Percentiles rank a stretch among this genome's conserved stretches.
These are phyloP conservation scores for Brienomyrus longianalis DNA, from an alignment of 2,113 vertebrate genomes.

Conservation along the genomic window DNA sequence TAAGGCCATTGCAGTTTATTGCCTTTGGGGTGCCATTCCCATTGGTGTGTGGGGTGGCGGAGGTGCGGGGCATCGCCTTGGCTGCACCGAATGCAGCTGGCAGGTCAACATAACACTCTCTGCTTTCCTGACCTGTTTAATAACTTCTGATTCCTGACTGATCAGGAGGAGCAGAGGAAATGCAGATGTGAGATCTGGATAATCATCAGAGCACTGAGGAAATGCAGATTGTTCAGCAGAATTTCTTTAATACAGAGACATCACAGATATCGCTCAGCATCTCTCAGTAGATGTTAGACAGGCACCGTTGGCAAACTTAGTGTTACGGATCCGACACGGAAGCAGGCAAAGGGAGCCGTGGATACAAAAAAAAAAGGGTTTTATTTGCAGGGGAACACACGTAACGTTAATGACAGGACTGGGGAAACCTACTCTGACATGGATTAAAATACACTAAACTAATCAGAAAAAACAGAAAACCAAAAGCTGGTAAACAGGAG, in stretches of 20 bases:
- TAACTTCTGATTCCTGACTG: background rate
- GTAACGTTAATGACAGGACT: no score
- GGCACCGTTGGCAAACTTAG: background rate
- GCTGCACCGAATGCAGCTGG: background rate
- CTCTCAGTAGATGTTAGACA: background rate
- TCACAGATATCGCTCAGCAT: background rate
- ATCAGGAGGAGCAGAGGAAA: background rate
- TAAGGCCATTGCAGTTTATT: conserved; percentile 40
- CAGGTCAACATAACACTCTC: background rate
- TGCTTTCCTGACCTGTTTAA: background rate
- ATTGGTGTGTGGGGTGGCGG: background rate
- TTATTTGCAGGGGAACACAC: no score
- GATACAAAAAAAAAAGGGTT: no score
- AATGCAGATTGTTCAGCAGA: background rate
- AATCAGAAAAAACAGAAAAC: no score
- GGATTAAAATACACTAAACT: no score
- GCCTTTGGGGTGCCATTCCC: conserved; percentile 3
- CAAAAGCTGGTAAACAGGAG: no score
- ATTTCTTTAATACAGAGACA: background rate
- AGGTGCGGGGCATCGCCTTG: background rate
- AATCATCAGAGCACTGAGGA: background rate
- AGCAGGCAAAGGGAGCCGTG: no score
- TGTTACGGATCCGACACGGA: no score
- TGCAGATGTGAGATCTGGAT: background rate
- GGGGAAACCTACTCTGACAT: no score